Conservation (phyloP, 2,797 vertebrate species). For the Tympanoctomys barrerae region DNA sequence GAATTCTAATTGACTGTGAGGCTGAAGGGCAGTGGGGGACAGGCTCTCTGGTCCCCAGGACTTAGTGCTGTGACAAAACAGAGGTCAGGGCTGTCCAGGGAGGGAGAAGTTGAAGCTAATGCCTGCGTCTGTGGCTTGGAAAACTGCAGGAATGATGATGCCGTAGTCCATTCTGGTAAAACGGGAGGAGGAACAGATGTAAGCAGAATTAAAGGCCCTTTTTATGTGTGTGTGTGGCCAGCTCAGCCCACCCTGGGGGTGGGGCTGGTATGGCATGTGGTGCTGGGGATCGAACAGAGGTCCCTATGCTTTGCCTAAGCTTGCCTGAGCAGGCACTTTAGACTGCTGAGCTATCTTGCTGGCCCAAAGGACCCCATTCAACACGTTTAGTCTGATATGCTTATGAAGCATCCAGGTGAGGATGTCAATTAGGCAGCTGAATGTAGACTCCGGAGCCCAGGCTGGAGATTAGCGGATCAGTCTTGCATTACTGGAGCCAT, state of each 20-base stretch:
- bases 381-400: background rate
- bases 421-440: background rate
- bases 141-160: background rate
- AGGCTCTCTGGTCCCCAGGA: background rate
- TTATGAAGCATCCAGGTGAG: background rate
- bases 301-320: too few relatives aligned
- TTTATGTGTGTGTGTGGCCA: too few relatives aligned
- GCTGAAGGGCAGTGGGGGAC: background rate
- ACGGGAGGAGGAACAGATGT: background rate
- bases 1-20: background rate
- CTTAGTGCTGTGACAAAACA: background rate
- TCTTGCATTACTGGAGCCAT: background rate
- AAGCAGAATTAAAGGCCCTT: background rate
- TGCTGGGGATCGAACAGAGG: too few relatives aligned
- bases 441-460: background rate
- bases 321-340: too few relatives aligned
- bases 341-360: too few relatives aligned
- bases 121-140: background rate
- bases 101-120: background rate
- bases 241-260: too few relatives aligned
- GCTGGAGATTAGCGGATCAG: too few relatives aligned
- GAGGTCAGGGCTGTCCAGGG: background rate
- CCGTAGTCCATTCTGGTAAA: background rate
- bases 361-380: background rate
- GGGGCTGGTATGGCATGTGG: too few relatives aligned